Conservation (phyloP, 1,140 invertebrate genomes). For the Venturia canescens region DNA sequence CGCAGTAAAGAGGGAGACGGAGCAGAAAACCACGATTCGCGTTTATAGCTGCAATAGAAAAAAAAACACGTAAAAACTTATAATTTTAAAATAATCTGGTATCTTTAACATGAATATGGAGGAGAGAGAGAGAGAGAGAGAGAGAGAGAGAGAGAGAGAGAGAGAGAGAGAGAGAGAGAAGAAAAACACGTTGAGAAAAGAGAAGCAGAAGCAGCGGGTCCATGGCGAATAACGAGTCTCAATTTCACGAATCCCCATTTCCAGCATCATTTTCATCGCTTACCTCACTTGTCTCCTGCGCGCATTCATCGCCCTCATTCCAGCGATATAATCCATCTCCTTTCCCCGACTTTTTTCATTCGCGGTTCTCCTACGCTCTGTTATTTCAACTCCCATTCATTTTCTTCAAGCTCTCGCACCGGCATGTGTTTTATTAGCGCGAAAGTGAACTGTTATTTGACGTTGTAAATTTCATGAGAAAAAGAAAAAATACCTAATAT, state of each 20-base stretch:
- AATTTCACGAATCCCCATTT: conserved; percentile 17
- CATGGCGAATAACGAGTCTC: background rate
- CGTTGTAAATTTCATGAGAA: too few species aligned
- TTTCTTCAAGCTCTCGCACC: background rate
- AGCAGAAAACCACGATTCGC: too few species aligned
- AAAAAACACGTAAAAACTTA: background rate
- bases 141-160: too few species aligned
- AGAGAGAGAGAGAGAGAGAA: background rate
- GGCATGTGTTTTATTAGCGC: background rate
- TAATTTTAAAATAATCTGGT: background rate
- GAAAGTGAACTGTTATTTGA: too few species aligned
- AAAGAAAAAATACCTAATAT: too few species aligned
- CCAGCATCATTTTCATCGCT: background rate
- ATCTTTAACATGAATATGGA: background rate
- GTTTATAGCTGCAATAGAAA: too few species aligned
- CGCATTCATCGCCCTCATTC: background rate
- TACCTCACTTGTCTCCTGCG: background rate
- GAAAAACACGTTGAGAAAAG: background rate
- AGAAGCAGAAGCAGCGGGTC: background rate
- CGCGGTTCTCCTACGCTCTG: background rate
- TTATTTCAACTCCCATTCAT: too few species aligned
- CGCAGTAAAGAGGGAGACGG: too few species aligned
- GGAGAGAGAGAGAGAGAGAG: background rate
- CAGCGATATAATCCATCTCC: conserved; percentile 2
- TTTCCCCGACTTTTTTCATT: background rate